phyloP scores from a whole-genome alignment of 2,797 vertebrate genomes.

The Notoglanidium macrostoma region DNA sequence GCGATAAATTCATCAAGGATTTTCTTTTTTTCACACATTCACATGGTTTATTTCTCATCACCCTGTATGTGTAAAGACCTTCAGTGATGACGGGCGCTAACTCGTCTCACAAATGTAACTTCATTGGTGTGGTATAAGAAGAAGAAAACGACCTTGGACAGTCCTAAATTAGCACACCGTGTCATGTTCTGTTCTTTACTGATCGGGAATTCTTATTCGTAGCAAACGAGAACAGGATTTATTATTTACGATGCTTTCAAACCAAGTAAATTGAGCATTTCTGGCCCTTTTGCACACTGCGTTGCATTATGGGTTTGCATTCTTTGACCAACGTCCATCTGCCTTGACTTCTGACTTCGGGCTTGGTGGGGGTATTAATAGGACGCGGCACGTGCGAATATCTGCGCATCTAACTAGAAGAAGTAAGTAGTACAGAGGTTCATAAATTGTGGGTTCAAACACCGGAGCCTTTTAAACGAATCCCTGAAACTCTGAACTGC shows the following conservation, averaged over 20 bases:
- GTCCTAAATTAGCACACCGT: not conserved
- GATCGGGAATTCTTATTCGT: not conserved
- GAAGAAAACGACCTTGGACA: not conserved
- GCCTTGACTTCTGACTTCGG: not conserved
- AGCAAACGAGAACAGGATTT: not conserved
- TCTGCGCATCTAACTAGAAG: not conserved
- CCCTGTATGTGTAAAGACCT: too few species aligned
- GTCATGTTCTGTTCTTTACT: not conserved
- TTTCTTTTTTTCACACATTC: not conserved
- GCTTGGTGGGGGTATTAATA: not conserved
- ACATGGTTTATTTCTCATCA: too few species aligned
- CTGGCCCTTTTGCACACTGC: not conserved
- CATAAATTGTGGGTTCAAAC: conserved; percentile 4
- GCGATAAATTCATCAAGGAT: too few species aligned
- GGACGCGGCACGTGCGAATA: not conserved
- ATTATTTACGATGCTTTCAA: not conserved
- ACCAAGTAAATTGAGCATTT: not conserved
- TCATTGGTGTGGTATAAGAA: not conserved
- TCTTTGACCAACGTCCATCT: not conserved
- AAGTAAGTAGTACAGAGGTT: not conserved
- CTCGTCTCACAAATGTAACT: not conserved
- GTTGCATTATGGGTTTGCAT: not conserved
- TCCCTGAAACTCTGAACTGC: not conserved
- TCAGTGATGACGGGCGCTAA: not conserved
- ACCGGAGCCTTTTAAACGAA: not conserved